Evolutionary conservation across 2,888 invertebrate genomes (phyloP).

Genomic region (Eupithecia vulgata): DNA sequence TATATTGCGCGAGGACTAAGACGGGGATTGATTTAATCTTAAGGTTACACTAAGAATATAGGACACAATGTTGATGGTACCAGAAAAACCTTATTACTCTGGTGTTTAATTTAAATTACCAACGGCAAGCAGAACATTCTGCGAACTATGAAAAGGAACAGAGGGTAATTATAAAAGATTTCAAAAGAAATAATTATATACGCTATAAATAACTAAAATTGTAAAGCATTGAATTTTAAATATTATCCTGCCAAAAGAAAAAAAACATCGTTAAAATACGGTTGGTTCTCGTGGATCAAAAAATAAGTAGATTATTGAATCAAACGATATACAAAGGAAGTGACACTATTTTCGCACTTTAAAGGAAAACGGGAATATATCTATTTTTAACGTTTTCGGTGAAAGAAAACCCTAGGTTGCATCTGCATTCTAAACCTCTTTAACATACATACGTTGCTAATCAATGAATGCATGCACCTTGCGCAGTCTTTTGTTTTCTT

Average conservation of each 20-base stretch:
- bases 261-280: slow-evolving; percentile 3
- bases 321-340: neutral
- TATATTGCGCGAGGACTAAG: neutral
- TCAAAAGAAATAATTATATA: neutral
- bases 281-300: slow-evolving; percentile 10
- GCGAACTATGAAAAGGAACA: slow-evolving; percentile 26
- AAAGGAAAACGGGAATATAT: neutral
- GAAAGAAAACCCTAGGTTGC: neutral
- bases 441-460: slow-evolving; percentile 1
- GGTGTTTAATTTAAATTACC: neutral
- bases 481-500: neutral
- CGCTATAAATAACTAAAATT: neutral
- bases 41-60: neutral
- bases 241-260: slow-evolving; percentile 4
- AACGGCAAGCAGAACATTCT: slow-evolving; percentile 23
- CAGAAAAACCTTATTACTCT: neutral
- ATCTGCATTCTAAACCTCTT: neutral
- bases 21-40: neutral
- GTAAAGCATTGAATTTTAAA: neutral
- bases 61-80: neutral
- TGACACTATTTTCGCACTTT: neutral
- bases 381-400: neutral
- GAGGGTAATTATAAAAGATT: slow-evolving; percentile 24
- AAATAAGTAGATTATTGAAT: neutral
- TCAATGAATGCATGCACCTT: neutral